phyloP scores from a whole-genome alignment of 2,888 invertebrate species.

The Cephalotes varians region DNA sequence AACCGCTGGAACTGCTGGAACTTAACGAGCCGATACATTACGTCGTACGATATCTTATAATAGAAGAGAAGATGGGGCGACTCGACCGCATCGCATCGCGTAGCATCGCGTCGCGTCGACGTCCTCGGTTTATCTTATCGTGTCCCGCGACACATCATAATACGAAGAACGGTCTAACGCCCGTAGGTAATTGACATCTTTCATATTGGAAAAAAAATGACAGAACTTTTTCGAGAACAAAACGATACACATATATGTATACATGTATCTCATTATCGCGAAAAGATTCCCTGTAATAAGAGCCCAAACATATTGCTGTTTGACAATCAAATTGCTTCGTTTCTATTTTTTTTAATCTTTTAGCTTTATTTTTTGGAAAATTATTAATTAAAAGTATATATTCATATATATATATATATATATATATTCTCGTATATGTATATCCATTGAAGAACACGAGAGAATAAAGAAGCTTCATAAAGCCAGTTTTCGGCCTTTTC shows the following conservation, averaged over 20 bases:
- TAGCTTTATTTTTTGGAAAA: background rate
- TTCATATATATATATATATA: background rate
- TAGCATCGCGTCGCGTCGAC: background rate
- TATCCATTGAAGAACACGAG: background rate
- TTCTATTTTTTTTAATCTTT: background rate
- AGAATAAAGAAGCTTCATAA: too few relatives aligned
- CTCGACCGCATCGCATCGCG: background rate
- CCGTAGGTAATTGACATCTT: background rate
- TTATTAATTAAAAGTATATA: background rate
- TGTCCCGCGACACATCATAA: background rate
- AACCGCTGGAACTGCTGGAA: constrained; percentile 55
- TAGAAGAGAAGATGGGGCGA: constrained; percentile 52
- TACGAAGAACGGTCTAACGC: background rate
- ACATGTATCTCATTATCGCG: background rate
- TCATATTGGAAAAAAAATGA: background rate
- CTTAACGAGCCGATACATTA: constrained; percentile 76
- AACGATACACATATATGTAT: background rate
- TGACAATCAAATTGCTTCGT: background rate
- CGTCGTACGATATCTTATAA: constrained; percentile 57
- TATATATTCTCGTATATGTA: too few relatives aligned
- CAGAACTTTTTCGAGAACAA: background rate
- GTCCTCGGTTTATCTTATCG: constrained; percentile 27
- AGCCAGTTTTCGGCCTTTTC: too few relatives aligned
- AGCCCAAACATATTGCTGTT: background rate
- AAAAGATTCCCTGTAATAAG: background rate